Base-by-base conservation (phyloP, 1,140 invertebrate genomes). In the Cherax quadricarinatus region DNA sequence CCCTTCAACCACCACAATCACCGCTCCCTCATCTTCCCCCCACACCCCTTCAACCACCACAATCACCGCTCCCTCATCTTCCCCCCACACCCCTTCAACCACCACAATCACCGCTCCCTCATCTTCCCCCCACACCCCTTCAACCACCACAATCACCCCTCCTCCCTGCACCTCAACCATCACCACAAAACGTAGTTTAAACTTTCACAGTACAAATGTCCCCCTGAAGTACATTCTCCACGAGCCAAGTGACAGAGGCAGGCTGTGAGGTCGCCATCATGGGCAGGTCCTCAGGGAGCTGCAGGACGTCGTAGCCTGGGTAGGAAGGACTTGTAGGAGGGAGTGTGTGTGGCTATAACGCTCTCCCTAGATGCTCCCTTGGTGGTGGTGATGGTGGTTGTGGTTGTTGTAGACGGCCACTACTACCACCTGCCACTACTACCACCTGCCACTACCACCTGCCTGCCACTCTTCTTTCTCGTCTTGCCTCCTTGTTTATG, bases 191-290 rank as follows among this genome's bases (percentile, higher is more conserved):
- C 78, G 88, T 90, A 90, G 88, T 90, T 90, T 90, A 90, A 90
- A 90, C 81, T 90, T 90, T 90, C 85, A 90, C 81, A 90, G 88
- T 84, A 90, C 66, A 90, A 90, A 90, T 90, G 88, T 79, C 81
- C 81, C 88, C 81, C 88, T 12, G 48, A 90, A 90, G 88, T 60
- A 90, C 88, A 78, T 79, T 90, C 70, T 41, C 75, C 30, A 90
- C 78, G 49, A 85, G 85, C 82, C 88, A 90, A 90, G 81, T 90
- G 73, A 66, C 82, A 51, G 62, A 85, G 66, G 79, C 85, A 85
- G 82, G 66, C 82, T 41, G 88, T 48, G 88, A 48, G 82, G 81
- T 70, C n/a, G 70, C 81, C 81, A 83, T 62, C 79, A 48, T 62
- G 14, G n/a, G 24, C 49, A 18, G 24, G 81, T n/a, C 88, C 82